Base-by-base conservation (phyloP, 2,797 vertebrate species). In the Microchirus variegatus region DNA sequence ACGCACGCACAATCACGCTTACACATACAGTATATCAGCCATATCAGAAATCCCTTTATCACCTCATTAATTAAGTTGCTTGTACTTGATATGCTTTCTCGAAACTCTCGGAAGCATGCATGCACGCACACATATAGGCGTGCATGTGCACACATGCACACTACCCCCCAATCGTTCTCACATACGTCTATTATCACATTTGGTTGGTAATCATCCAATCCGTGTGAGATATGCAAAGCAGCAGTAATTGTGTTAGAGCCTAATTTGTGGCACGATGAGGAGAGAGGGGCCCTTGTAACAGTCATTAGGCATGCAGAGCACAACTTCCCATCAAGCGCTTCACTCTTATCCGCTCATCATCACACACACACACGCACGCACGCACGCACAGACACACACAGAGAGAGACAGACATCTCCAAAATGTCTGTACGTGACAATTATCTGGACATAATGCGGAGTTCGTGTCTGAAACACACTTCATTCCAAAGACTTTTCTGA, bases 221-320 rank as follows among this genome's bases (percentile, higher is more conserved):
- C 85, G 75, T 84, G 82, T 75, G 83, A 91, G 88, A 91, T 88
- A 90, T 90, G 88, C 90, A 91, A 91, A 91, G 83, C 80, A 84
- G 85, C 81, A 78, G 83, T 91, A 90, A 91, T 89, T 89, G 89
- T 89, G 90, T 90, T 90, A 89, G 79, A 84, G 84, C 75, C 64
- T 91, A 90, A 91, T 90, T 86, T 58, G 64, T 61, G 73, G 86
- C 45, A 43, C 53, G 70, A 75, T 73, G 82, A 78, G 81, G 83
- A 70, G 81, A 79, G 84, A 79, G 81, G 66, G 76, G 80, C 78
- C 73, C 82, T 87, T 78, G 82, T 80, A 83, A 83, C 80, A 74
- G 56, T 81, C 84, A 88, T 90, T 83, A 85, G 62, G 74, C 78
- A 89, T 90, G 86, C 89, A 83, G 83, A 87, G 86, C 77, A 75